These are phyloP conservation scores for Danaus plexippus DNA, from an alignment of 1,140 invertebrate genomes.

Conservation along the genomic window DNA sequence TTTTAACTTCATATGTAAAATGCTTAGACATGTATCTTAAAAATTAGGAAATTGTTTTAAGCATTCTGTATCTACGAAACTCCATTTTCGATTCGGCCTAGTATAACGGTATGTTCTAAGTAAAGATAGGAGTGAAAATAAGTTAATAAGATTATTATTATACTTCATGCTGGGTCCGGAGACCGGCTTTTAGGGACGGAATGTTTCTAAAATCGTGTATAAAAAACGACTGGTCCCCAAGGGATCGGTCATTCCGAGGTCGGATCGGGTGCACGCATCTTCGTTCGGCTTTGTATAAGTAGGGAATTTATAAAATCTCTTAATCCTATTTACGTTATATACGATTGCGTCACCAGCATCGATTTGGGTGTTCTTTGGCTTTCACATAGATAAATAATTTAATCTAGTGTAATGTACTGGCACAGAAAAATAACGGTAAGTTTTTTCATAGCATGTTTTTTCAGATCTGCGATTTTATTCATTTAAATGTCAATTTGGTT, in stretches of 20 bases:
- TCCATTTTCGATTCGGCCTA: constrained; percentile 56
- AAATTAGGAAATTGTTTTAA: constrained; percentile 68
- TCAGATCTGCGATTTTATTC: constrained; percentile 1
- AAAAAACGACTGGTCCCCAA: constrained; percentile 57
- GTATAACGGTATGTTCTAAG: constrained; percentile 66
- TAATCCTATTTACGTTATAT: constrained; percentile 8
- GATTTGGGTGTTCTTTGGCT: constrained; percentile 10
- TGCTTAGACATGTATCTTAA: constrained; percentile 44
- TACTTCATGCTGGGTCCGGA: constrained; percentile 52
- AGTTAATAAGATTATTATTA: constrained; percentile 71
- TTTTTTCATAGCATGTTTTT: constrained; percentile 17
- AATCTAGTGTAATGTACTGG: constrained; percentile 23
- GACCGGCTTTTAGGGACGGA: constrained; percentile 63
- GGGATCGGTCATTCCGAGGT: constrained; percentile 60
- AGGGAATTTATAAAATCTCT: constrained; percentile 6
- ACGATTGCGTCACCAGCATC: background rate
- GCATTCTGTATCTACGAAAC: constrained; percentile 52
- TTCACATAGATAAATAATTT: constrained; percentile 6
- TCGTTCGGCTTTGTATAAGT: constrained; percentile 22
- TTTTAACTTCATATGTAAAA: constrained; percentile 40
- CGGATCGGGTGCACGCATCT: constrained; percentile 54
- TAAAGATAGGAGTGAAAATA: constrained; percentile 69
- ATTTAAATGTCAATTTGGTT: too few species aligned
- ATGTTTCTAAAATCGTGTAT: constrained; percentile 65
- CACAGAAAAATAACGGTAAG: constrained; percentile 22